A percentile compares a stretch with the other conserved stretches of the same genome.
These are phyloP conservation scores for Mastacembelus armatus DNA, from an alignment of 2,797 vertebrate species.

Conservation along the genomic window DNA sequence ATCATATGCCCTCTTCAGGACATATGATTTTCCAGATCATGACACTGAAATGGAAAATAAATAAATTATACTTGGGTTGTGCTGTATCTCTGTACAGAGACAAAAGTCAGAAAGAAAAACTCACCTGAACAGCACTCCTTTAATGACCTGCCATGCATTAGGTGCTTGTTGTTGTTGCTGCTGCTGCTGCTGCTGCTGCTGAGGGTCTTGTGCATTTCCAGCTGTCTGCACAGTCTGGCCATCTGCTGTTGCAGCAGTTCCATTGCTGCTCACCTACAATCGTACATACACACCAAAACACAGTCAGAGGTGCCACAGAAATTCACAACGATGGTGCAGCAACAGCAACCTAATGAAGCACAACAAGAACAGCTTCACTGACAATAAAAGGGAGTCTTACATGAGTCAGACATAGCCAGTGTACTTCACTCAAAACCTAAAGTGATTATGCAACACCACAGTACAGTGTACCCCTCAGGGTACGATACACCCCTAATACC, in stretches of 20 bases:
- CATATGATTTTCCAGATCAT: not conserved
- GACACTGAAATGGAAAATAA: not conserved
- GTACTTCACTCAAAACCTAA: not conserved
- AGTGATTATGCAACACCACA: not conserved
- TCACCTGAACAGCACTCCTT: conserved; percentile 94
- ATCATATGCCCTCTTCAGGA: not conserved
- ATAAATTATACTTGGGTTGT: too few relatives aligned
- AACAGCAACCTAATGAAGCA: not conserved
- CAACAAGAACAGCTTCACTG: conserved; percentile 9
- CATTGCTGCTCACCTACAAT: conserved; percentile 90
- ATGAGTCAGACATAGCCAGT: not conserved
- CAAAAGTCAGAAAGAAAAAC: conserved; percentile 2
- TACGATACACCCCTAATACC: not conserved
- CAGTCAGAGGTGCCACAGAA: not conserved
- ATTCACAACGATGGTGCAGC: not conserved
- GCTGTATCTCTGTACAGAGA: too few relatives aligned
- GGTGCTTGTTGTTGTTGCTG: conserved; percentile 82
- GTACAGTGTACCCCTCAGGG: not conserved
- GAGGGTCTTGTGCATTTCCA: conserved; percentile 82
- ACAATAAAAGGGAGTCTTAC: not conserved
- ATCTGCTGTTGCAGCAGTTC: conserved; percentile 83
- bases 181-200: conserved; percentile 78
- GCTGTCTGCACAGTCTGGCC: conserved; percentile 81
- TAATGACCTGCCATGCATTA: conserved; percentile 95
- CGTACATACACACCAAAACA: conserved; percentile 27